These are phyloP conservation scores for Solenopsis invicta DNA, from an alignment of 1,140 invertebrate genomes.

Conservation along the genomic window DNA sequence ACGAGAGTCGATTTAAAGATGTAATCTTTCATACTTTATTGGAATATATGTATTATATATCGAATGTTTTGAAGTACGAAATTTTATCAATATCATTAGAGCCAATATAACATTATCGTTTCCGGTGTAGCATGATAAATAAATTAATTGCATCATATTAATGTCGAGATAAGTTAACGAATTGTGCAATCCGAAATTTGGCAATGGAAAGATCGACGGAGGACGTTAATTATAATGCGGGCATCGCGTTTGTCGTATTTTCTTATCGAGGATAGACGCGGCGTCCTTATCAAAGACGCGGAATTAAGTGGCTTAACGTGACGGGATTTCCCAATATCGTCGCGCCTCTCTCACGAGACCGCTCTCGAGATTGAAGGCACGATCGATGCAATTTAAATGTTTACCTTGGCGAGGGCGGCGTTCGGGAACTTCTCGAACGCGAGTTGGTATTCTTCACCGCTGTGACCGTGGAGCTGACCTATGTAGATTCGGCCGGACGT, in stretches of 20 bases:
- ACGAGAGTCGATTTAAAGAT: not conserved
- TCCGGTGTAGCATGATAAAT: not conserved
- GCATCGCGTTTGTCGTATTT: constrained; percentile 33
- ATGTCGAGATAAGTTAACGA: not conserved
- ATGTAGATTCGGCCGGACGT: constrained; percentile 89
- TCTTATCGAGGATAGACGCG: constrained; percentile 16
- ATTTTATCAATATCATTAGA: not conserved
- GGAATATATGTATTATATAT: too few species aligned
- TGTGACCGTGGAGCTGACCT: constrained; percentile 87
- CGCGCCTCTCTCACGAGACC: constrained; percentile 12
- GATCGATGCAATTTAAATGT: constrained; percentile 79
- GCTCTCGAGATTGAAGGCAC: constrained; percentile 21
- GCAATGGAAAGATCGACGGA: not conserved
- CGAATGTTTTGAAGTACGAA: not conserved
- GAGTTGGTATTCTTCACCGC: constrained; percentile 88
- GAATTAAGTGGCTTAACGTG: constrained; percentile 59
- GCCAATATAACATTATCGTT: not conserved
- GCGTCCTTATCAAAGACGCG: constrained; percentile 50
- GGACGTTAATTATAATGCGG: constrained; percentile 51
- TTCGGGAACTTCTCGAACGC: constrained; percentile 89
- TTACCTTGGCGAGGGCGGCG: constrained; percentile 89
- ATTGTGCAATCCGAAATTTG: not conserved
- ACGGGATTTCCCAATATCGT: constrained; percentile 46
- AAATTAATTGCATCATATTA: not conserved
- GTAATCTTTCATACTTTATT: not conserved